phyloP scores from a whole-genome alignment of 2,888 invertebrate genomes.

The Schrankia costaestrigalis region DNA sequence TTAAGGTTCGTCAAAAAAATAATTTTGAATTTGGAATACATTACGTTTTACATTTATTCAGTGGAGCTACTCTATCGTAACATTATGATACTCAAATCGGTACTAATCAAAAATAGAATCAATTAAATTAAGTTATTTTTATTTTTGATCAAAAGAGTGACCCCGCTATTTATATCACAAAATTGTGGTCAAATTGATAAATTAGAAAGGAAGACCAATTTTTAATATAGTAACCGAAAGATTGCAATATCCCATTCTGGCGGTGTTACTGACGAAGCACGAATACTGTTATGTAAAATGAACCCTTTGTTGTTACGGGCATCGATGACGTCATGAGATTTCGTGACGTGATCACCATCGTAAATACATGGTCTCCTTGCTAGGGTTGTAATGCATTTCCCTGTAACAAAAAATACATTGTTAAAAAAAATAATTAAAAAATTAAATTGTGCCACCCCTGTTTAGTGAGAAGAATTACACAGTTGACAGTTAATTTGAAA shows the following conservation, averaged over 20 bases:
- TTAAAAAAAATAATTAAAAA: constrained; percentile 4
- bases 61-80: constrained; percentile 14
- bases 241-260: constrained; percentile 74
- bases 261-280: constrained; percentile 71
- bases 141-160: constrained; percentile 2
- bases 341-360: constrained; percentile 58
- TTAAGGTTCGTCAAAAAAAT: constrained; percentile 36
- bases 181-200: constrained; percentile 21
- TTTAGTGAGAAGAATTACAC: neutral
- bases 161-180: constrained; percentile 30
- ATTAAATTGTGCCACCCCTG: neutral
- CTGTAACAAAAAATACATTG: constrained; percentile 57
- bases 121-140: constrained; percentile 7
- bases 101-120: constrained; percentile 5
- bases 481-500: constrained; percentile 6
- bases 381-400: constrained; percentile 69
- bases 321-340: constrained; percentile 28
- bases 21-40: constrained; percentile 28
- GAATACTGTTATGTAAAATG: constrained; percentile 73
- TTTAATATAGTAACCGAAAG: constrained; percentile 29
- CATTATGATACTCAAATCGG: neutral
- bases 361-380: constrained; percentile 68
- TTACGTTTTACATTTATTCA: constrained; percentile 4
- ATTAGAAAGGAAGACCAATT: constrained; percentile 23
- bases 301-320: constrained; percentile 28